Evolutionary conservation across 2,113 vertebrate genomes (phyloP).

Genomic region (Hippolais icterina): DNA sequence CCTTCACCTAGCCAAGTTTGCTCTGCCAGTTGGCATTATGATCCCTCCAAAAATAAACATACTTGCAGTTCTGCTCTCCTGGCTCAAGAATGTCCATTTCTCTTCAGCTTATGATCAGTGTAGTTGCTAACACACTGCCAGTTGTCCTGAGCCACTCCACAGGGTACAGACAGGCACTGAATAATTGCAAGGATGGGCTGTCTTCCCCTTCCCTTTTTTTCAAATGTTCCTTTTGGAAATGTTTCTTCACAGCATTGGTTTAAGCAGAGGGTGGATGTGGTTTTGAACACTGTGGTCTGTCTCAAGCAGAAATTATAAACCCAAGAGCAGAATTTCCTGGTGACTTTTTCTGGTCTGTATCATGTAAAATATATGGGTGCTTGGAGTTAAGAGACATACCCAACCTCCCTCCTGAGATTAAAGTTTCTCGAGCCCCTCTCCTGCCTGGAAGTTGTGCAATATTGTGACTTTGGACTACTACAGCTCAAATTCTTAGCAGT

Average conservation of each 20-base stretch:
- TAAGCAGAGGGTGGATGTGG: not conserved
- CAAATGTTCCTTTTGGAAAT: not conserved
- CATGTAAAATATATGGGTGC: fast-evolving
- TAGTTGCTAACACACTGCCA: not conserved
- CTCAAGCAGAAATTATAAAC: not conserved
- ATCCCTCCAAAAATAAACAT: slow-evolving; percentile 40
- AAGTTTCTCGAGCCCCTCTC: not conserved
- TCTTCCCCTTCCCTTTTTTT: not conserved
- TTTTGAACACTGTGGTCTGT: not conserved
- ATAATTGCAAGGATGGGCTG: not conserved
- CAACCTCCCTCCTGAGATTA: too few species aligned
- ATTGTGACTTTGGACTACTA: not conserved
- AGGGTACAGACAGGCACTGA: not conserved
- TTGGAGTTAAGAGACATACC: not conserved
- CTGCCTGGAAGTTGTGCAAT: not conserved
- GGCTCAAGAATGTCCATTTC: slow-evolving; percentile 8
- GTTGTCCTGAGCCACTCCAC: not conserved
- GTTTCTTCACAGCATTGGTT: not conserved
- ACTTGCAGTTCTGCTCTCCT: slow-evolving; percentile 14
- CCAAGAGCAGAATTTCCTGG: fast-evolving
- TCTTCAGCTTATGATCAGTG: not conserved
- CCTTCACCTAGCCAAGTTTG: slow-evolving; percentile 10
- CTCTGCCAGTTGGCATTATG: slow-evolving; percentile 40
- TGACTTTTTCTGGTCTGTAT: not conserved
- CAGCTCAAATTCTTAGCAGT: not conserved